Evolutionary conservation across 2,797 vertebrate genomes (phyloP), one percentile per base, ranked within the genome.

Genomic region (Cirrhinus mrigala): DNA sequence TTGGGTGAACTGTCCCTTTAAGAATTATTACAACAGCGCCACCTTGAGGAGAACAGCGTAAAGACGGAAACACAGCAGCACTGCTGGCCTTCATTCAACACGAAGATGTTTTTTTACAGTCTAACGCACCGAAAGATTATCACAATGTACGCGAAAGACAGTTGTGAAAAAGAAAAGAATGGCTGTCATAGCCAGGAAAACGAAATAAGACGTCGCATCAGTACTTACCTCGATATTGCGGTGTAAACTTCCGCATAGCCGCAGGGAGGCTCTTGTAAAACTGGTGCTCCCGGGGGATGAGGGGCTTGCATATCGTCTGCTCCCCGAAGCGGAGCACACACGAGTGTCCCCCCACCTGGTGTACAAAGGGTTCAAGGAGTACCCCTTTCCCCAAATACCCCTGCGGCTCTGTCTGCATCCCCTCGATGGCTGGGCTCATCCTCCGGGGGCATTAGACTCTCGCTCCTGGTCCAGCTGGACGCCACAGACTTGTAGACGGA

Each of bases 391-490:
- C 93, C 88, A 94, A 89, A 90, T 92, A 95, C 80, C 93, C 70
- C 85, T 96, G 96, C 90, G 93, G 95, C 94, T 99, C 97, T 93
- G 96, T 96, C 95, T 99, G 98, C 98, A 99, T 98, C 88, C 97
- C 97, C 96, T 98, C 97, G 91, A 99, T 97, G 90, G 98, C 98
- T 94, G 98, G 98, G 97, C 98, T 99, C 98, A 99, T 99, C 96
- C 96, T 99, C 97, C 94, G 96, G 95, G 96, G 93, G 93, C 97
- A 97, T 98, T 95, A 97, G 97, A 97, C 93, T 94, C 93, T 92
- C 89, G 86, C 90, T 84, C 62, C 88, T 76, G 85, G 64, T 82
- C 62, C 40, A 73, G 80, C 37, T 29, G 50, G 75, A 87, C 82
- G 33, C 77, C 20, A 83, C 37, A 83, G 68, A 83, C 73, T 48